Evolutionary conservation across 2,797 vertebrate genomes (phyloP).

Genomic region (Schizothorax lantsangensis): DNA sequence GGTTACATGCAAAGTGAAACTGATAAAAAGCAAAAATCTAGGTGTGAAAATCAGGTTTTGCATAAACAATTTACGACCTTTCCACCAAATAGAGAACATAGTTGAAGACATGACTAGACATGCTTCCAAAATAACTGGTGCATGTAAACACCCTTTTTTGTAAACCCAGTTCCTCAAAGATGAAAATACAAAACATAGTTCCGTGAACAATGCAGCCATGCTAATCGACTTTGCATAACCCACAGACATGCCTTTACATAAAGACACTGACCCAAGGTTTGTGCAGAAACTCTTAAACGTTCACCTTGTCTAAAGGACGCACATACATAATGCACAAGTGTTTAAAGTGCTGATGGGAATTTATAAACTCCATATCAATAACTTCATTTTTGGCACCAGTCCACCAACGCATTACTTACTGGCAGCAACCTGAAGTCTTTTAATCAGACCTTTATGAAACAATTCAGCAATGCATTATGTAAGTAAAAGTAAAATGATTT

Average conservation of each 20-base stretch:
- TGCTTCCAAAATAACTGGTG: neutral
- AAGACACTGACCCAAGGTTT: neutral
- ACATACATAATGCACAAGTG: neutral
- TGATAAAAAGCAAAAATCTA: neutral
- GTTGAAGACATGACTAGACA: neutral
- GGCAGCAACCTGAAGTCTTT: constrained; percentile 6
- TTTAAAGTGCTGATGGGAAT: constrained; percentile 4
- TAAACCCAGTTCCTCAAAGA: neutral
- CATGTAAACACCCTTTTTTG: neutral
- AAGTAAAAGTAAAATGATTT: constrained; percentile 5
- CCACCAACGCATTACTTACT: constrained; percentile 13
- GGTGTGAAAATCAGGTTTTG: neutral
- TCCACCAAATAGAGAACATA: neutral
- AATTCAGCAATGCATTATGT: constrained; percentile 33
- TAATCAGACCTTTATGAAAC: constrained; percentile 21
- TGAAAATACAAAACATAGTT: neutral
- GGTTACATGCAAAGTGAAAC: neutral
- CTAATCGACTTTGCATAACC: neutral
- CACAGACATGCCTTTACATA: neutral
- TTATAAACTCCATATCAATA: constrained; percentile 6
- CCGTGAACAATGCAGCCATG: neutral
- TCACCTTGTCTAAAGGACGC: neutral
- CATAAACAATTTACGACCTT: neutral
- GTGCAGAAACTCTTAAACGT: neutral
- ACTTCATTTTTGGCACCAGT: constrained; percentile 21